Conservation (phyloP, 2,113 vertebrate species). For the Mixornis gularis region DNA sequence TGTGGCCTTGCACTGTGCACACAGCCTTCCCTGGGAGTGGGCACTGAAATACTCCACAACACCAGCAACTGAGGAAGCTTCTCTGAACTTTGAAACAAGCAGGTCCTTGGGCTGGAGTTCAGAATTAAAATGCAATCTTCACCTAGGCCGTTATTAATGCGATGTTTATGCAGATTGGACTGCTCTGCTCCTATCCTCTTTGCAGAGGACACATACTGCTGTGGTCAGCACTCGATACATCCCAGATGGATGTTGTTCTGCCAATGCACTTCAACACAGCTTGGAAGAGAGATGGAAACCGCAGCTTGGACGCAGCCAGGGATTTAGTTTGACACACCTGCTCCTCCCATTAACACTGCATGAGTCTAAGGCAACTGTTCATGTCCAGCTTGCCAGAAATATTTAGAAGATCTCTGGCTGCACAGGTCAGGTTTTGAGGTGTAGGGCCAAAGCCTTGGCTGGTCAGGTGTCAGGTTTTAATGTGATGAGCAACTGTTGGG, state of each 20-base stretch:
- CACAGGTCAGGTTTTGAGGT: background rate
- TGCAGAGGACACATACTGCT: slow-evolving; percentile 45
- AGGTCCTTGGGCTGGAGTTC: background rate
- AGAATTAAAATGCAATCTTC: background rate
- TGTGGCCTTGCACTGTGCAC: background rate
- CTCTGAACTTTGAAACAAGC: background rate
- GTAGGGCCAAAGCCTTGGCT: background rate
- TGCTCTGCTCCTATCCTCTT: background rate
- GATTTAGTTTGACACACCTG: background rate
- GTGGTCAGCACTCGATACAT: slow-evolving; percentile 29
- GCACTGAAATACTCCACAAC: accelerated
- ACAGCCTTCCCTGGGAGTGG: background rate
- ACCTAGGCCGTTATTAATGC: slow-evolving; percentile 16
- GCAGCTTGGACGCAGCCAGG: background rate
- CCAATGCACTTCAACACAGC: slow-evolving; percentile 33
- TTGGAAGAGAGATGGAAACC: slow-evolving; percentile 38
- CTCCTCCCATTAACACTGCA: background rate
- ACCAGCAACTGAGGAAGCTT: background rate
- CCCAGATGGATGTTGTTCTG: slow-evolving; percentile 45
- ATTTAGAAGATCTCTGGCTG: background rate
- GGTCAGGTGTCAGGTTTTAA: background rate
- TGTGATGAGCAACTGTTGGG: background rate
- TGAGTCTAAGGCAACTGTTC: background rate
- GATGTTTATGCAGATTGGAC: slow-evolving; percentile 10
- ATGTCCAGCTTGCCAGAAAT: background rate